Percentiles rank a stretch among this genome's conserved stretches.
phyloP scores from a whole-genome alignment of 2,797 vertebrate genomes.

The Streptopelia turtur region DNA sequence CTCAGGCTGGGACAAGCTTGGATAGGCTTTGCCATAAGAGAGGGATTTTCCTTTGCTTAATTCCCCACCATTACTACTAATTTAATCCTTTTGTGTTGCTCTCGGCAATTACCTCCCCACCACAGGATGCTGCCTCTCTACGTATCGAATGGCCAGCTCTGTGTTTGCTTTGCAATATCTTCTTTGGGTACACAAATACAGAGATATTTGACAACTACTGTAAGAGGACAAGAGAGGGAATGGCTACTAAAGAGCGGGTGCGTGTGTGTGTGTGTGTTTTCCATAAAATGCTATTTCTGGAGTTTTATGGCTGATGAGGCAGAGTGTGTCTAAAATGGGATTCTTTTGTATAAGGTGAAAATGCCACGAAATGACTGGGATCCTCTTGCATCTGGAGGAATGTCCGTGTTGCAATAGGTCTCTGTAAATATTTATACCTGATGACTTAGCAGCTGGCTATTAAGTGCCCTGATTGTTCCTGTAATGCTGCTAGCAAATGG shows the following conservation, averaged over 20 bases:
- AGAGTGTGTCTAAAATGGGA: not conserved
- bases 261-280: not conserved
- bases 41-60: not conserved
- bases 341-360: conserved; percentile 41
- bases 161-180: not conserved
- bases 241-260: accelerated
- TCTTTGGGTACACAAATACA: not conserved
- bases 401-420: conserved; percentile 40
- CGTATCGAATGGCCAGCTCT: accelerated
- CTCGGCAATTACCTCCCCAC: not conserved
- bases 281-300: conserved; percentile 49
- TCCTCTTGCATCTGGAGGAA: conserved; percentile 43
- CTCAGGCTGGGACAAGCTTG: not conserved
- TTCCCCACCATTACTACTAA: not conserved
- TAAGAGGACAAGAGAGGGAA: not conserved
- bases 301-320: not conserved
- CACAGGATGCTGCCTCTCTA: accelerated
- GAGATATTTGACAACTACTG: not conserved
- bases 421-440: conserved; percentile 74
- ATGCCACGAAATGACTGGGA: not conserved
- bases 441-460: conserved; percentile 54
- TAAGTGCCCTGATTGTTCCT: conserved; percentile 58
- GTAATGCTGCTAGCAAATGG: conserved; percentile 7
- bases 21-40: not conserved
- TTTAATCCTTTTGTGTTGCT: not conserved